Evolutionary conservation across 2,797 vertebrate genomes (phyloP).

Genomic region (Typhlichthys eigenmanni): DNA sequence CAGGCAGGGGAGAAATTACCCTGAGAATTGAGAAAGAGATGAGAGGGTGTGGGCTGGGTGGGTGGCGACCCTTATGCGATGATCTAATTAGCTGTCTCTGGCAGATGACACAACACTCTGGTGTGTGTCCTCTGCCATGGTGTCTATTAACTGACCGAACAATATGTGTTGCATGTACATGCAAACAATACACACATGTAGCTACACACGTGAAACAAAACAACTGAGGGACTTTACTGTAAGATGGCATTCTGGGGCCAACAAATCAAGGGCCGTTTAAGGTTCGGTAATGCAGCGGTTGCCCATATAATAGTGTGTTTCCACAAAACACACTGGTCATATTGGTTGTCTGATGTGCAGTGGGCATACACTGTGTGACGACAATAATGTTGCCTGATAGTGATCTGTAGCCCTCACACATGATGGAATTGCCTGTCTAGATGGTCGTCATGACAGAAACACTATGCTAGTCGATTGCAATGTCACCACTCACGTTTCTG

Average conservation of each 20-base stretch:
- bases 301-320: constrained; percentile 29
- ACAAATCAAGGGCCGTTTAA: constrained; percentile 18
- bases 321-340: constrained; percentile 19
- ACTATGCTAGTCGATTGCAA: too few relatives aligned
- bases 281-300: constrained; percentile 22
- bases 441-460: too few relatives aligned
- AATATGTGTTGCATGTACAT: constrained; percentile 33
- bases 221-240: neutral
- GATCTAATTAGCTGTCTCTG: constrained; percentile 52
- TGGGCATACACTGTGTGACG: neutral
- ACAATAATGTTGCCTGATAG: too few relatives aligned
- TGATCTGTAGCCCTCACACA: too few relatives aligned
- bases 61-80: neutral
- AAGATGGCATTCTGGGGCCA: neutral
- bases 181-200: constrained; percentile 4
- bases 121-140: constrained; percentile 63
- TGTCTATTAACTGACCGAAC: constrained; percentile 69
- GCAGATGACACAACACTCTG: constrained; percentile 63
- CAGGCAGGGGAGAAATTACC: constrained; percentile 65
- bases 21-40: constrained; percentile 48
- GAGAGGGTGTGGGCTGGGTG: constrained; percentile 4
- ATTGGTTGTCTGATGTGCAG: constrained; percentile 6
- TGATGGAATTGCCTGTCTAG: too few relatives aligned
- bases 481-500: too few relatives aligned
- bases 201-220: neutral